These are phyloP conservation scores for Callyntrura guangdongensis DNA, from an alignment of 2,888 invertebrate species.

Conservation along the genomic window DNA sequence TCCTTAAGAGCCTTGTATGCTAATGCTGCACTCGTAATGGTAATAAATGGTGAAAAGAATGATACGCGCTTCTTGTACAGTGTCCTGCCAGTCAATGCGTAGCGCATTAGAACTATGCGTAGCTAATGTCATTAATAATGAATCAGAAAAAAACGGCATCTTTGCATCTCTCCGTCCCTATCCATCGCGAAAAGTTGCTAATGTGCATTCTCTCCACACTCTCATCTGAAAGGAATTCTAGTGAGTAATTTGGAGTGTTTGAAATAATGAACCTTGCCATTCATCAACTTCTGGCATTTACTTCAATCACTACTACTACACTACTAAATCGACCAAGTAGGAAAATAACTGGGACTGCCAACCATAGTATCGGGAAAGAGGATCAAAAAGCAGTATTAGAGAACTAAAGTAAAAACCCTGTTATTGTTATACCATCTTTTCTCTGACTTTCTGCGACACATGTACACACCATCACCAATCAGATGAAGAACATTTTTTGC, in stretches of 20 bases:
- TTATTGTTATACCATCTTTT: conserved; percentile 55
- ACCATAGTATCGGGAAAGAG: conserved; percentile 18
- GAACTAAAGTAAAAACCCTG: conserved; percentile 31
- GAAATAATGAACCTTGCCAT: conserved; percentile 69
- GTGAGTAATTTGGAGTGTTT: conserved; percentile 70
- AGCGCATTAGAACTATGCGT: neutral
- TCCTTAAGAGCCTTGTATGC: too few relatives aligned
- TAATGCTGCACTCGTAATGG: too few relatives aligned
- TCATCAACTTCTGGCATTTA: conserved; percentile 52
- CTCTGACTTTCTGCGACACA: conserved; percentile 63
- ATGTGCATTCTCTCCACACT: neutral
- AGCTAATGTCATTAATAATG: conserved; percentile 54
- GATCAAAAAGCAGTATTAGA: conserved; percentile 8
- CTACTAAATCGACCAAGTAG: neutral
- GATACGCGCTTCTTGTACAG: too few relatives aligned
- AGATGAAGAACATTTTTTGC: neutral
- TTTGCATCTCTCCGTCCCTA: neutral
- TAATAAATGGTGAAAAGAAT: too few relatives aligned
- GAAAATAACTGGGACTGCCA: neutral
- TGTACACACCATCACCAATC: neutral
- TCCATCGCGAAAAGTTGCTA: conserved; percentile 8
- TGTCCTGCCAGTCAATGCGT: too few relatives aligned
- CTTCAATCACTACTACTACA: neutral
- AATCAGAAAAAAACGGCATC: conserved; percentile 36
- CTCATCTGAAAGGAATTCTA: conserved; percentile 40